Evolutionary conservation across 2,888 invertebrate genomes (phyloP), one percentile per base, ranked within the genome.

Genomic region (Exocentrus adspersus): DNA sequence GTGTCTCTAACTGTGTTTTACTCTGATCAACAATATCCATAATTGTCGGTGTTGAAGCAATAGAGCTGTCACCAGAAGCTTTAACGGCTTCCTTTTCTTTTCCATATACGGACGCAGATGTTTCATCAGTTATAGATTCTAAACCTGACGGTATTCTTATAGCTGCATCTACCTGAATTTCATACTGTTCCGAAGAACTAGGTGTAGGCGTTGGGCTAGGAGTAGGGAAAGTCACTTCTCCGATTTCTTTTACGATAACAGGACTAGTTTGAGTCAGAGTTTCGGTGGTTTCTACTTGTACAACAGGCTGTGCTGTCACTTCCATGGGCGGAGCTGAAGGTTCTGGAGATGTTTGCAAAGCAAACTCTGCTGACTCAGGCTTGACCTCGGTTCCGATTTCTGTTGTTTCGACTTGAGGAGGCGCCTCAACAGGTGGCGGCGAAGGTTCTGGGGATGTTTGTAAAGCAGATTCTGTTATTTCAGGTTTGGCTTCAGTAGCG

Each of bases 161-260:
- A 64, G 86, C 85, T 37, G 88, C 86, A 72, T 87, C 81, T 21
- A 89, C 83, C 69, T 87, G 86, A n/a, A 89, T 84, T 83, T 89
- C 88, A 70, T 86, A 88, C 37, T 77, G 74, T 60, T 78, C 78
- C 2, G 78, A 77, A 4, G 70, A 61, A 65, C 74, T 76, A 42
- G 70, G 65, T 10, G 73, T 65, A 21, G 65, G 81, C 41, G 70
- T 68, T 6, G 72, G 67, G 5, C 64, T 65, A 6, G 69, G 65
- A 24, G 63, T 65, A 28, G 70, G 72, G 37, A 71, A 67, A 17
- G 70, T 50, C 10, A 69, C 14, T 46, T 73, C 73, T 10, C 61
- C 65, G 2, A 69, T 14, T 45, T 80, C 87, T 59, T 68, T 65
- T 7, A 84, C 82, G 12, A 85, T 79, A 67, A 88, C 85, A 1